phyloP scores from a whole-genome alignment of 2,113 vertebrate genomes.

The Desmodus rotundus region DNA sequence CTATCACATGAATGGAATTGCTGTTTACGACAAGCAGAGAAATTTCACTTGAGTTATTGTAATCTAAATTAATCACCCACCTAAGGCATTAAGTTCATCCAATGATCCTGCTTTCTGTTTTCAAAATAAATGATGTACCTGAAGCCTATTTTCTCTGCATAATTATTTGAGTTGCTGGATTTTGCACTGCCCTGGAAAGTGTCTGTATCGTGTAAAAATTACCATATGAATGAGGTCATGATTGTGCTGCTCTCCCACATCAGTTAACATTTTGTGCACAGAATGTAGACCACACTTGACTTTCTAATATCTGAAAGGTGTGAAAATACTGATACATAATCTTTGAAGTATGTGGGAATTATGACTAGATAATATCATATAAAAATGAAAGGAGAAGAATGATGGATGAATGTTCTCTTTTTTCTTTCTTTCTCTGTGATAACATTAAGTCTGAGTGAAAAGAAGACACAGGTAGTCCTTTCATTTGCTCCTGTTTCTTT shows the following conservation, averaged over 20 bases:
- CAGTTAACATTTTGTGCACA: constrained; percentile 42
- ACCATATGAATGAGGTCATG: constrained; percentile 49
- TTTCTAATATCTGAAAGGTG: constrained; percentile 46
- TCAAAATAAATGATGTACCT: constrained; percentile 12
- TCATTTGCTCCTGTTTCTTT: constrained; percentile 23
- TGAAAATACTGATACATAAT: constrained; percentile 28
- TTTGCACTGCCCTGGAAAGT: constrained; percentile 46
- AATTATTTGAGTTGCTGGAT: constrained; percentile 54
- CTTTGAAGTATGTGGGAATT: constrained; percentile 41
- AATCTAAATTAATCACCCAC: not conserved
- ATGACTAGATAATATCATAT: constrained; percentile 30
- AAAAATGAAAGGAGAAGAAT: constrained; percentile 53
- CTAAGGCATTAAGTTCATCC: not conserved
- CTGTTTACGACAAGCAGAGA: not conserved
- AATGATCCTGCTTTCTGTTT: constrained; percentile 1
- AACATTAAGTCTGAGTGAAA: not conserved
- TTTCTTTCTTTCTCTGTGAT: not conserved
- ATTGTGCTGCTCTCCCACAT: constrained; percentile 16
- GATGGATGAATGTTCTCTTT: not conserved
- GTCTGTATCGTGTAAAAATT: constrained; percentile 50
- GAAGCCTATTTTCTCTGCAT: not conserved
- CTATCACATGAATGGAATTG: not conserved
- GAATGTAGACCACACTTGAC: constrained; percentile 44
- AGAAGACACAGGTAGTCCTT: not conserved
- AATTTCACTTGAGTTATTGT: not conserved